These are phyloP conservation scores for Vireo altiloquus DNA, from an alignment of 2,113 vertebrate species.

Conservation along the genomic window DNA sequence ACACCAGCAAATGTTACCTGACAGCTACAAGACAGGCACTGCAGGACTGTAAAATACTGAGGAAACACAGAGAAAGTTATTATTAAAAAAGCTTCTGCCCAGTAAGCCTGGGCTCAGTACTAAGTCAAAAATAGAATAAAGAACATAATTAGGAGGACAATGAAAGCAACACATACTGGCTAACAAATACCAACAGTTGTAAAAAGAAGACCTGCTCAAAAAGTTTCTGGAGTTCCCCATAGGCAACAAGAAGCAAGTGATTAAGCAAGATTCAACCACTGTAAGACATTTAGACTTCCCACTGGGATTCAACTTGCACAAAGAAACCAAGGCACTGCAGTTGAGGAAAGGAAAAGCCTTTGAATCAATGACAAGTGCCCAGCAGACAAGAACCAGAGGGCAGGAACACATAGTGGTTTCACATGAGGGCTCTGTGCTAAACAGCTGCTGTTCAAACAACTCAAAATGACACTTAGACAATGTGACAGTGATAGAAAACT, in stretches of 20 bases:
- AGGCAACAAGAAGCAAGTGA: not conserved
- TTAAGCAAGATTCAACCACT: not conserved
- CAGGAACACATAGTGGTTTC: not conserved
- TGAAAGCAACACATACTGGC: not conserved
- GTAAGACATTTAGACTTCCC: not conserved
- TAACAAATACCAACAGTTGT: not conserved
- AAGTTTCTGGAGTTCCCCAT: not conserved
- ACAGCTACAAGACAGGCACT: not conserved
- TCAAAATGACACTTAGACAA: not conserved
- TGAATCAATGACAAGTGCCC: not conserved
- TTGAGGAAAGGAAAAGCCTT: not conserved
- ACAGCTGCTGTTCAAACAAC: not conserved
- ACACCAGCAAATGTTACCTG: not conserved
- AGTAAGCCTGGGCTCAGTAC: not conserved
- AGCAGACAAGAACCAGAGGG: constrained; percentile 14
- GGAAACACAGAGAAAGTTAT: not conserved
- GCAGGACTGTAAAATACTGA: not conserved
- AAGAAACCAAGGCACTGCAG: not conserved
- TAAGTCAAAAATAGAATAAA: not conserved
- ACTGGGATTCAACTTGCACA: not conserved
- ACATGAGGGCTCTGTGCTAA: not conserved
- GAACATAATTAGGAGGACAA: not conserved
- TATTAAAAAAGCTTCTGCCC: not conserved
- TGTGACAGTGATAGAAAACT: not conserved
- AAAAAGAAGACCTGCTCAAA: not conserved